These are phyloP conservation scores for Byasa hedistus DNA, from an alignment of 2,888 invertebrate genomes.

Conservation along the genomic window DNA sequence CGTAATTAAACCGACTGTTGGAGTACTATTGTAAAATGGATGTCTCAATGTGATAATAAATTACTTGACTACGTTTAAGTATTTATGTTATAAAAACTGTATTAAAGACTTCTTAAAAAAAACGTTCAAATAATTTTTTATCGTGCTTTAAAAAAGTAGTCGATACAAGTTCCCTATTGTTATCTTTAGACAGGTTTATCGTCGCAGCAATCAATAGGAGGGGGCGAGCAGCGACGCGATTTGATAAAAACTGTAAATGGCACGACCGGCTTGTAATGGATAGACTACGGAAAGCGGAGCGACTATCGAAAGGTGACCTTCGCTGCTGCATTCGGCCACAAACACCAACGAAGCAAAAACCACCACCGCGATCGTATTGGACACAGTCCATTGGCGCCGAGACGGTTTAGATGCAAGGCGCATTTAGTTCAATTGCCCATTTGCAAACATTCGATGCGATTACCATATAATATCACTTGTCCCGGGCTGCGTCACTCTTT, in stretches of 20 bases:
- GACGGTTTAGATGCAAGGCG: conserved; percentile 30
- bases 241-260: conserved; percentile 55
- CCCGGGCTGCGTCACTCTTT: conserved; percentile 25
- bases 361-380: conserved; percentile 51
- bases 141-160: conserved; percentile 33
- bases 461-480: conserved; percentile 30
- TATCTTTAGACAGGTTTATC: conserved; percentile 43
- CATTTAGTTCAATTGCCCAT: conserved; percentile 29
- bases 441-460: conserved; percentile 31
- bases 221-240: conserved; percentile 37
- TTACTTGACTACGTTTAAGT: conserved; percentile 10
- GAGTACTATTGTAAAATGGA: conserved; percentile 9
- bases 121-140: conserved; percentile 32
- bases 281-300: conserved; percentile 52
- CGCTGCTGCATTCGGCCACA: conserved; percentile 57
- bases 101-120: conserved; percentile 5
- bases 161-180: conserved; percentile 41
- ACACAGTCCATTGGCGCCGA: conserved; percentile 46
- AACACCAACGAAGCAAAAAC: conserved; percentile 51
- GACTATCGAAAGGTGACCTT: conserved; percentile 56
- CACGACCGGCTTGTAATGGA: conserved; percentile 55
- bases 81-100: background rate
- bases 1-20: conserved; percentile 6
- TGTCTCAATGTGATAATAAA: background rate
- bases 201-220: conserved; percentile 40